Percentiles rank a stretch among this genome's conserved stretches.
phyloP scores from a whole-genome alignment of 2,888 invertebrate genomes.

The Polydrusus cervinus region DNA sequence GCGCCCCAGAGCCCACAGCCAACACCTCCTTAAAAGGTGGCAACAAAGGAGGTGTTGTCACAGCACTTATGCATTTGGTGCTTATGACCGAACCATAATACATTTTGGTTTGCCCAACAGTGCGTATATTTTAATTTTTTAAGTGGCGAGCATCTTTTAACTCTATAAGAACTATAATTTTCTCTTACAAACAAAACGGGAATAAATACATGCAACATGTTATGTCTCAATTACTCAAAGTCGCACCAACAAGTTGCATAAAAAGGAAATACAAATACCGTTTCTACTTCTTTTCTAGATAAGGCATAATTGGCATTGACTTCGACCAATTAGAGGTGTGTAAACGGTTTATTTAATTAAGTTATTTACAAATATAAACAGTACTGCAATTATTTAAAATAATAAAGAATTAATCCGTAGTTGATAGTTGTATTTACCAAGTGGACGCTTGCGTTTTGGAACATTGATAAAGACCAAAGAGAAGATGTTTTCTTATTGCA shows the following conservation, averaged over 20 bases:
- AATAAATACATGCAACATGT: slow-evolving; percentile 13
- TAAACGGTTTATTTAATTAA: slow-evolving; percentile 7
- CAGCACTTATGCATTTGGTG: too few relatives aligned
- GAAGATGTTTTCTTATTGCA: too few relatives aligned
- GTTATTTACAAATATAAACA: not conserved
- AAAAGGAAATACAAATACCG: slow-evolving; percentile 27
- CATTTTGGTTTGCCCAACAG: too few relatives aligned
- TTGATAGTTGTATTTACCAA: too few relatives aligned
- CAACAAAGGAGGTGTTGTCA: too few relatives aligned
- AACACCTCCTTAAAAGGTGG: too few relatives aligned
- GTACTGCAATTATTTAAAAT: not conserved
- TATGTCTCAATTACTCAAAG: slow-evolving; percentile 25
- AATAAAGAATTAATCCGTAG: not conserved
- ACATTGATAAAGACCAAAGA: too few relatives aligned
- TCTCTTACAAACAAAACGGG: slow-evolving; percentile 7
- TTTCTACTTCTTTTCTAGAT: slow-evolving; percentile 18
- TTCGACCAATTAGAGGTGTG: slow-evolving; percentile 16
- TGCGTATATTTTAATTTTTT: not conserved
- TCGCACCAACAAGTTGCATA: slow-evolving; percentile 17
- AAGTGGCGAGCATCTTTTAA: slow-evolving; percentile 1
- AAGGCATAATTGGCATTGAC: slow-evolving; percentile 26
- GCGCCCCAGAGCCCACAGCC: too few relatives aligned
- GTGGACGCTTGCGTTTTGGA: too few relatives aligned
- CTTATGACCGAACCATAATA: too few relatives aligned
- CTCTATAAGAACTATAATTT: not conserved